Conservation (phyloP, 2,113 vertebrate species). For the Phainopepla nitens region DNA sequence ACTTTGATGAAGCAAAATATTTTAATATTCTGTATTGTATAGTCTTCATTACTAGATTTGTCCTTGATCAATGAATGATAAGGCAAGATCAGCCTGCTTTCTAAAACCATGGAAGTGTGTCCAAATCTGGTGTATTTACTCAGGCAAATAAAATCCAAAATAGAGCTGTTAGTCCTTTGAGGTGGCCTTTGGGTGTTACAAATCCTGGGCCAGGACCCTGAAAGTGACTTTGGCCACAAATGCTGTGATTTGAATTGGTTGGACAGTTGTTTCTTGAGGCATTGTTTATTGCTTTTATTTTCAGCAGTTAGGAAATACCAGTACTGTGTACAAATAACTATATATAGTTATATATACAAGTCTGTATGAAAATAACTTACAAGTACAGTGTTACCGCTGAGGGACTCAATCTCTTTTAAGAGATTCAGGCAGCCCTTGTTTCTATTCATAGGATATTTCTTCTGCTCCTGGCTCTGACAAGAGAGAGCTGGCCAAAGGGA, state of each 20-base stretch:
- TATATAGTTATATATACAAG: neutral
- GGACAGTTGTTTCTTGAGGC: neutral
- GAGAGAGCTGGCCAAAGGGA: slow-evolving; percentile 19
- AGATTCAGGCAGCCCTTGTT: neutral
- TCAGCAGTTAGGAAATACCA: neutral
- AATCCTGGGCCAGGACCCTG: neutral
- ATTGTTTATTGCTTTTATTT: neutral
- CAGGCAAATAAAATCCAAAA: neutral
- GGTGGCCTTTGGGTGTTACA: neutral
- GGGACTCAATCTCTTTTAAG: neutral
- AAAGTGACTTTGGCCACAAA: neutral
- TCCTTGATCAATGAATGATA: neutral
- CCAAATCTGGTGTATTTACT: neutral
- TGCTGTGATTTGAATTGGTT: neutral
- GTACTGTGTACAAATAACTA: neutral
- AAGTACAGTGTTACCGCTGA: neutral
- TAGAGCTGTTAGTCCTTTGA: neutral
- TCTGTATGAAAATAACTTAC: neutral
- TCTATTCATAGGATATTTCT: neutral
- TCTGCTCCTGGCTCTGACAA: slow-evolving; percentile 9
- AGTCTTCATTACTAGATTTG: neutral
- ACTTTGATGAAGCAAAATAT: neutral
- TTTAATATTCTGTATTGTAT: neutral
- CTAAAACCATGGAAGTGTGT: neutral
- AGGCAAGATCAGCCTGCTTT: neutral